phyloP scores from a whole-genome alignment of 2,888 invertebrate species.

The Ophion slaviceki region DNA sequence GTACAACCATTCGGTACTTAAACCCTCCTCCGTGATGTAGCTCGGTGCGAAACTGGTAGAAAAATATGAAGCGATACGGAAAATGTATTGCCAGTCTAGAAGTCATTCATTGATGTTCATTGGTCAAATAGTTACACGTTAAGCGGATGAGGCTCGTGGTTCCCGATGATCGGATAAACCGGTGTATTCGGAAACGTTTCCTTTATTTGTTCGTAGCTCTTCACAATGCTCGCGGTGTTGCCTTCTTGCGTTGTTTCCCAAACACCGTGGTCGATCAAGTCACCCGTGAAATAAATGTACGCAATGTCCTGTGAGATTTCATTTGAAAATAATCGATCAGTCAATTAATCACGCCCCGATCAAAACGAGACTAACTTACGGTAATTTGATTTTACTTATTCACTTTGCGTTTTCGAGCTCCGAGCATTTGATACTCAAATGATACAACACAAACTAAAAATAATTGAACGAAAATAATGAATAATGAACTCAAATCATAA shows the following conservation, averaged over 20 bases:
- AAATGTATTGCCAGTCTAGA: not conserved
- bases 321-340: not conserved
- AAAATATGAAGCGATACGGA: not conserved
- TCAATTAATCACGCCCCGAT: not conserved
- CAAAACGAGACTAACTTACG: too few relatives aligned
- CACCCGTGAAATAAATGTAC: slow-evolving; percentile 93
- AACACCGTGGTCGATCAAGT: slow-evolving; percentile 93
- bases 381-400: too few relatives aligned
- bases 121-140: slow-evolving; percentile 87
- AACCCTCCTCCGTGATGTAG: slow-evolving; percentile 83
- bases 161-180: slow-evolving; percentile 90
- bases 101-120: not conserved
- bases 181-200: slow-evolving; percentile 86
- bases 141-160: slow-evolving; percentile 93
- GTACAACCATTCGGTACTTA: slow-evolving; percentile 91
- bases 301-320: slow-evolving; percentile 85
- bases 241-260: slow-evolving; percentile 91
- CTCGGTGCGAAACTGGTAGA: slow-evolving; percentile 86
- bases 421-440: too few relatives aligned
- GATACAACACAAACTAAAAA: too few relatives aligned
- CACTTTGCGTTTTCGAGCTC: too few relatives aligned
- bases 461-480: not conserved
- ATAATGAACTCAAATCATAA: not conserved
- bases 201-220: slow-evolving; percentile 85
- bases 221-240: slow-evolving; percentile 86